These are phyloP conservation scores for Conger conger DNA, from an alignment of 2,113 vertebrate genomes.

Conservation along the genomic window DNA sequence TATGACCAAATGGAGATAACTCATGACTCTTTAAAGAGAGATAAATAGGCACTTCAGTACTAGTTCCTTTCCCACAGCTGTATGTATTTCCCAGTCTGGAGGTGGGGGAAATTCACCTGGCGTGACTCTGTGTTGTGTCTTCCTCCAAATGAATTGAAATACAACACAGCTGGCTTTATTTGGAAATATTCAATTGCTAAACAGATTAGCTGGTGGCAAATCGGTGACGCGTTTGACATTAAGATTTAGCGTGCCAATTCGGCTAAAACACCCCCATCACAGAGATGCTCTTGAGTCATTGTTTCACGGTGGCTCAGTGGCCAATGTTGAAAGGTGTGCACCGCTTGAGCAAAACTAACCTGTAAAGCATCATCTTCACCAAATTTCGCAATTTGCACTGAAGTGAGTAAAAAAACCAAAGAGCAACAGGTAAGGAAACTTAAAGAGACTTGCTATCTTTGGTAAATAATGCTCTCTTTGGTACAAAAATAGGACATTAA, in stretches of 20 bases:
- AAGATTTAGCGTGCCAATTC: too few species aligned
- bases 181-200: too few species aligned
- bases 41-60: neutral
- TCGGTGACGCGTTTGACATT: too few species aligned
- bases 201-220: too few species aligned
- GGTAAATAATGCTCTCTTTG: neutral
- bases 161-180: too few species aligned
- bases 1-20: conserved; percentile 36
- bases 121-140: too few species aligned
- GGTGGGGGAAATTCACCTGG: too few species aligned
- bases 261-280: too few species aligned
- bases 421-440: neutral
- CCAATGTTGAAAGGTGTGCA: neutral
- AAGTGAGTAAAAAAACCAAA: neutral
- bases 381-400: neutral
- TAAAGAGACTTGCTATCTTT: neutral
- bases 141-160: too few species aligned
- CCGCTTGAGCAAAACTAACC: neutral
- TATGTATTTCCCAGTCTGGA: too few species aligned
- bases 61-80: too few species aligned
- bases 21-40: neutral
- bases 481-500: neutral
- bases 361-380: neutral
- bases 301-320: neutral
- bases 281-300: too few species aligned